phyloP scores from a whole-genome alignment of 2,888 invertebrate genomes.

The Sussaba pulchella region DNA sequence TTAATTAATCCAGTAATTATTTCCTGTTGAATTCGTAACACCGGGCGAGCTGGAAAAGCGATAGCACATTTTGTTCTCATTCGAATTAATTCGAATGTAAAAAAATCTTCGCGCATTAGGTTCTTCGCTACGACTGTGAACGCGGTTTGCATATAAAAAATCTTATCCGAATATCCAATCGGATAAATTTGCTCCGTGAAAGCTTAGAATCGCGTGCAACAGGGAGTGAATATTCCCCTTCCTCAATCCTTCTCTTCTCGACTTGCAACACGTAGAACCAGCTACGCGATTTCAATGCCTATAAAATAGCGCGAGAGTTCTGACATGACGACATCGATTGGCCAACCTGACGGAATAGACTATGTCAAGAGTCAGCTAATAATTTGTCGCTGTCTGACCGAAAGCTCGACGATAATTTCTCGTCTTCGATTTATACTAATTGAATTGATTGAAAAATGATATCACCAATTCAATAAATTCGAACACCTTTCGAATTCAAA shows the following conservation, averaged over 20 bases:
- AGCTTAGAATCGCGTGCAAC: conserved; percentile 4
- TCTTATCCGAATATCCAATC: conserved; percentile 5
- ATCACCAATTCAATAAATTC: no score
- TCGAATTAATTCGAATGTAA: no score
- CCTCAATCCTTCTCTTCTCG: background rate
- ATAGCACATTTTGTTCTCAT: no score
- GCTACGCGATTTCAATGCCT: background rate
- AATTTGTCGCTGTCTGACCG: conserved; percentile 25
- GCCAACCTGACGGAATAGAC: conserved; percentile 21
- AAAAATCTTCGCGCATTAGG: background rate
- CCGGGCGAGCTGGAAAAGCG: no score
- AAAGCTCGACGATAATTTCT: conserved; percentile 23
- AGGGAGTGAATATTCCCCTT: background rate
- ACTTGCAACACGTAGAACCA: background rate
- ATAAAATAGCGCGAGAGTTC: background rate
- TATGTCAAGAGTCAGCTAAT: conserved; percentile 27
- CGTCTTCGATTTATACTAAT: no score
- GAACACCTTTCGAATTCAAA: no score
- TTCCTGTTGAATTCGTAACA: no score
- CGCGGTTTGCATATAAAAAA: background rate
- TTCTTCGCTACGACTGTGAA: background rate
- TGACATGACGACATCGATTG: conserved; percentile 26
- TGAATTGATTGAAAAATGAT: no score
- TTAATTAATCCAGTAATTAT: no score
- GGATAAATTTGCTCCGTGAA: conserved; percentile 1